Conservation (phyloP, 2,113 vertebrate species). For the Nothoprocta perdicaria region DNA sequence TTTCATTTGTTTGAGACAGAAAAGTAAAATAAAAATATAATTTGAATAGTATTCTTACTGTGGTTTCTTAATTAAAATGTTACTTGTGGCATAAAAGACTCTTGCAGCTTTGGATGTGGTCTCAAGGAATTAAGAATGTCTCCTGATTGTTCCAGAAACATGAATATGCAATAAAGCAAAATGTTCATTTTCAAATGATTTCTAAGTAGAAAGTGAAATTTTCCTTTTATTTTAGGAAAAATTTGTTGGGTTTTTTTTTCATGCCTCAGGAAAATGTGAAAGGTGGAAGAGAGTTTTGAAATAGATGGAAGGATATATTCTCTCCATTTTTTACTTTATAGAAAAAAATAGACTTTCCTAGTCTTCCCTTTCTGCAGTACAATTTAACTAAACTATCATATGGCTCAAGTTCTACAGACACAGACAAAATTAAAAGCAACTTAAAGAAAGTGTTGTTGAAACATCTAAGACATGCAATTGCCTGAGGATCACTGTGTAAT, state of each 20-base stretch:
- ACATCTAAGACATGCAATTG: not conserved
- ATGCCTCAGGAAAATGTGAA: not conserved
- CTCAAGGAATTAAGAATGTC: not conserved
- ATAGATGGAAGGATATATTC: not conserved
- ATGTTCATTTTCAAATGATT: not conserved
- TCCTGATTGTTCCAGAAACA: not conserved
- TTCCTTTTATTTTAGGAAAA: not conserved
- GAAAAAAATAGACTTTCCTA: not conserved
- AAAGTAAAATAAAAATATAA: not conserved
- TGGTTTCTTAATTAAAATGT: not conserved
- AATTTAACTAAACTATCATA: not conserved
- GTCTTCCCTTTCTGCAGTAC: not conserved
- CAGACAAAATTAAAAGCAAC: not conserved
- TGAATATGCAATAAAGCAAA: not conserved
- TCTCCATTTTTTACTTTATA: not conserved
- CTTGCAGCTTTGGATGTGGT: not conserved
- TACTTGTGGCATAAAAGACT: not conserved
- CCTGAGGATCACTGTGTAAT: not conserved
- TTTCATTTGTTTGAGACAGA: not conserved
- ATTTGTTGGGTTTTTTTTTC: too few relatives aligned
- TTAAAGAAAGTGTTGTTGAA: not conserved
- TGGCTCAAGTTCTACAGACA: not conserved
- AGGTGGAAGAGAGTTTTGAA: not conserved
- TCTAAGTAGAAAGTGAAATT: not conserved
- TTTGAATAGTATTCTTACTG: accelerated